phyloP scores from a whole-genome alignment of 2,113 vertebrate species.

The Podilymbus podiceps region DNA sequence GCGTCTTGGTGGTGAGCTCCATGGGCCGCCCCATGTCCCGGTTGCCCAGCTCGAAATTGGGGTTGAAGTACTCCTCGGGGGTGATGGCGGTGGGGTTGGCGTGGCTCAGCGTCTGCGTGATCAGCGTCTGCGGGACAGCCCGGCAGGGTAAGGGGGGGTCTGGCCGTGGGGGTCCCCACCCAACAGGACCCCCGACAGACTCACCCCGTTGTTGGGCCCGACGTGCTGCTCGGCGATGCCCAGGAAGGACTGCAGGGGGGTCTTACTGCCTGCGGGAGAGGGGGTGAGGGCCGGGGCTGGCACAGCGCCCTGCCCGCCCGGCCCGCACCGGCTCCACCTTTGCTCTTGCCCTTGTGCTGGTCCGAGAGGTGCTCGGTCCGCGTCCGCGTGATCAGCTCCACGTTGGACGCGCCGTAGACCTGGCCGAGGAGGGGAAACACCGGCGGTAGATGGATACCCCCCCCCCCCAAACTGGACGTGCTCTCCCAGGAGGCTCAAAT shows the following conservation, averaged over 20 bases:
- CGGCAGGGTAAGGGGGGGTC: accelerated
- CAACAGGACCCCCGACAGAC: neutral
- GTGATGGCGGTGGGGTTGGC: conserved; percentile 92
- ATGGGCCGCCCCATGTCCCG: conserved; percentile 93
- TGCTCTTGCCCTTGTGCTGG: conserved; percentile 94
- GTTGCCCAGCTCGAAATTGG: conserved; percentile 80
- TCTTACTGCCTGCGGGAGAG: conserved; percentile 85
- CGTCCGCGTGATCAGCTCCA: conserved; percentile 95
- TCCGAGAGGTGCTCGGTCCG: conserved; percentile 94
- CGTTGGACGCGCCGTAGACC: conserved; percentile 96
- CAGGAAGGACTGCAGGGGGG: conserved; percentile 94
- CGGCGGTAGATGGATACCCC: neutral
- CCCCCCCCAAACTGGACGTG: accelerated
- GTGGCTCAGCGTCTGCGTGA: conserved; percentile 91
- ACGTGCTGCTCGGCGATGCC: conserved; percentile 97
- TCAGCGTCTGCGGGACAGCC: conserved; percentile 78
- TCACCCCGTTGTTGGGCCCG: conserved; percentile 91
- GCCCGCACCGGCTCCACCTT: conserved; percentile 75
- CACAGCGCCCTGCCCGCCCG: neutral
- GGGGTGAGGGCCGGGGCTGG: neutral
- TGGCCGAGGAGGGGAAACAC: conserved; percentile 16
- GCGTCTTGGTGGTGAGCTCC: conserved; percentile 97
- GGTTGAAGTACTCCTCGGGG: conserved; percentile 96
- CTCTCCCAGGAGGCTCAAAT: accelerated
- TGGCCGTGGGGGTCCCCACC: neutral